Conservation (phyloP, 1,140 invertebrate genomes). For the Nasonia giraulti region DNA sequence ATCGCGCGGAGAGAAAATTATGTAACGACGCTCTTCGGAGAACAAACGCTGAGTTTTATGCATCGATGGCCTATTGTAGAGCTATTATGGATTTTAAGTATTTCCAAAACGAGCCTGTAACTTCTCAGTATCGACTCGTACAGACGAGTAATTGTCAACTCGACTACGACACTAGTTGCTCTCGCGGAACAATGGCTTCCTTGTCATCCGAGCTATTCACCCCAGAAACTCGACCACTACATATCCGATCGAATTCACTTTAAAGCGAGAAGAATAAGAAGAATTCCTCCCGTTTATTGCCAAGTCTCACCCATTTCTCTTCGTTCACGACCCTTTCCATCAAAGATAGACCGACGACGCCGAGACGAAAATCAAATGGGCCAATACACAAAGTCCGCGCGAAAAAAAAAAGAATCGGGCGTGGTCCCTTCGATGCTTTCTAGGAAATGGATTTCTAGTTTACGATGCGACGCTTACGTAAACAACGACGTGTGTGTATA, state of each 20-base stretch:
- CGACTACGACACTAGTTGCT: background rate
- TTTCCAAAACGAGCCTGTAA: background rate
- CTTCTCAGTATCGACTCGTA: background rate
- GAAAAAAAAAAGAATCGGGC: slow-evolving; percentile 8
- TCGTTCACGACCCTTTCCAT: background rate
- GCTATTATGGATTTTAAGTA: too few relatives aligned
- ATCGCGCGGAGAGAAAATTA: background rate
- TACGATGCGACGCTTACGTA: slow-evolving; percentile 15
- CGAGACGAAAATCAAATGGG: background rate
- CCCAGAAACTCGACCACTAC: background rate
- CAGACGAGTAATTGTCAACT: background rate
- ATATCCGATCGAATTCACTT: background rate
- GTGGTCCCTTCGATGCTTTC: slow-evolving; percentile 31
- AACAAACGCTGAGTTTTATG: too few relatives aligned
- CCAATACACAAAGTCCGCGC: background rate
- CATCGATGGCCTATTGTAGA: too few relatives aligned
- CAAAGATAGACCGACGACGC: background rate
- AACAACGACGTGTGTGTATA: slow-evolving; percentile 20
- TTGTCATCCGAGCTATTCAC: background rate
- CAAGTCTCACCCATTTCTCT: background rate
- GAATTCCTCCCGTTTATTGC: background rate
- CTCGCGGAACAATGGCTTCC: background rate
- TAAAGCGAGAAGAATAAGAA: background rate
- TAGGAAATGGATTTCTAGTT: slow-evolving; percentile 35
- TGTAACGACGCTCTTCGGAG: background rate